Percentiles rank a stretch among this genome's conserved stretches.
Evolutionary conservation across 2,797 vertebrate species (phyloP).

Genomic region (Heterohyrax brucei): DNA sequence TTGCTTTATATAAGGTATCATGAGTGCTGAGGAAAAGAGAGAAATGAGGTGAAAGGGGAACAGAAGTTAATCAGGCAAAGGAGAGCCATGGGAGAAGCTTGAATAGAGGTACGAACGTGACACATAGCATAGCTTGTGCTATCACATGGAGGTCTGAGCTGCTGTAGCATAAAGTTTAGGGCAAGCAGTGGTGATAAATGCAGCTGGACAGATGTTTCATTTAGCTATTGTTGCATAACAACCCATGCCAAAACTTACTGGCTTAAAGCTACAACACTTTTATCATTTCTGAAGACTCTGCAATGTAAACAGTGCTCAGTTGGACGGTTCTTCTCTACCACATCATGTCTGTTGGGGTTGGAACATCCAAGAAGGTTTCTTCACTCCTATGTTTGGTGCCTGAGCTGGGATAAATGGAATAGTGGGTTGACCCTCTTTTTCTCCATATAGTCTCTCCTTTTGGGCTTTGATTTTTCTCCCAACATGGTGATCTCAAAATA

Average conservation of each 20-base stretch:
- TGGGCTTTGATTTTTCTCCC: not conserved
- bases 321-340: slow-evolving; percentile 5
- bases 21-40: not conserved
- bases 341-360: not conserved
- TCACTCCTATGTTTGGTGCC: not conserved
- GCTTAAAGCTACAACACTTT: slow-evolving; percentile 24
- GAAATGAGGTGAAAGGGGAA: slow-evolving; percentile 1
- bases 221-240: not conserved
- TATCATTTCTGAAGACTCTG: slow-evolving; percentile 33
- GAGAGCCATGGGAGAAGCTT: not conserved
- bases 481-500: not conserved
- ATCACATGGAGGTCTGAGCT: not conserved
- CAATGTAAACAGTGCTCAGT: slow-evolving; percentile 25
- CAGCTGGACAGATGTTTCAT: not conserved
- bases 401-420: not conserved
- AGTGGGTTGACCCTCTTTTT: not conserved
- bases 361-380: slow-evolving; percentile 17
- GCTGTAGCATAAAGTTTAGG: not conserved
- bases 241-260: not conserved
- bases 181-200: not conserved
- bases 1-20: not conserved
- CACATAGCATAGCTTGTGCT: accelerated
- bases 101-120: not conserved
- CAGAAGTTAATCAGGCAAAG: slow-evolving; percentile 13
- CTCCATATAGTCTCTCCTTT: not conserved